A percentile compares a stretch with the other conserved stretches of the same genome.
phyloP scores from a whole-genome alignment of 2,797 vertebrate species.

The Phrynocephalus forsythii region DNA sequence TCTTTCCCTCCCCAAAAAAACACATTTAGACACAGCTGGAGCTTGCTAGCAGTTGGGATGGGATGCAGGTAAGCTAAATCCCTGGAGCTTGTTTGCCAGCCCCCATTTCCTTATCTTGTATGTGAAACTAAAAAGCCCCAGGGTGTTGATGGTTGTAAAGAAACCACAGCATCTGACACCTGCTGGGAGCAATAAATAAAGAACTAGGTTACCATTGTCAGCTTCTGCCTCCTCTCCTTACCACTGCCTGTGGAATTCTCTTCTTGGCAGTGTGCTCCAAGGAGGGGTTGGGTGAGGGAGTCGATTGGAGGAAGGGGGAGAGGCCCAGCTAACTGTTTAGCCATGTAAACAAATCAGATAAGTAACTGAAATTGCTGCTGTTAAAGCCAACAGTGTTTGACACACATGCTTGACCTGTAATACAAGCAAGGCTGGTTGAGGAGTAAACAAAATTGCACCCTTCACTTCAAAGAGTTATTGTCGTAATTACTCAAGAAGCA shows the following conservation, averaged over 20 bases:
- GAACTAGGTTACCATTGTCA: slow-evolving; percentile 83
- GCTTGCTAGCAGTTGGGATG: slow-evolving; percentile 91
- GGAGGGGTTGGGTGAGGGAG: neutral
- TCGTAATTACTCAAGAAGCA: slow-evolving; percentile 67
- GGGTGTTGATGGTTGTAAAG: slow-evolving; percentile 90
- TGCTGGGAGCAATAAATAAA: slow-evolving; percentile 97
- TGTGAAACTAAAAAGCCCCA: slow-evolving; percentile 85
- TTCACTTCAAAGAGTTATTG: slow-evolving; percentile 70
- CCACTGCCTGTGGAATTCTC: slow-evolving; percentile 59
- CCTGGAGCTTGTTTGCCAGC: slow-evolving; percentile 87
- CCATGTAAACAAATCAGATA: slow-evolving; percentile 71
- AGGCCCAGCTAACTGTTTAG: slow-evolving; percentile 61
- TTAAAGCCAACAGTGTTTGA: slow-evolving; percentile 59
- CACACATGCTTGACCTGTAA: slow-evolving; percentile 65
- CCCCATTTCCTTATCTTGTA: slow-evolving; percentile 80
- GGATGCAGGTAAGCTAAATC: slow-evolving; percentile 96
- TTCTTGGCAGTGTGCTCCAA: slow-evolving; percentile 11
- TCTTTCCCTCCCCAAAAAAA: slow-evolving; percentile 81
- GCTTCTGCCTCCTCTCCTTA: slow-evolving; percentile 77
- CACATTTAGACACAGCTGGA: slow-evolving; percentile 96
- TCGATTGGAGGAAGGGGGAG: slow-evolving; percentile 32
- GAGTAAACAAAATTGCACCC: slow-evolving; percentile 70
- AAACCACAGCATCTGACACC: slow-evolving; percentile 88
- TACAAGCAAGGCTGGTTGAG: slow-evolving; percentile 60
- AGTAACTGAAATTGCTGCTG: slow-evolving; percentile 56